phyloP scores from a whole-genome alignment of 2,888 invertebrate genomes.

The Phalera bucephala region DNA sequence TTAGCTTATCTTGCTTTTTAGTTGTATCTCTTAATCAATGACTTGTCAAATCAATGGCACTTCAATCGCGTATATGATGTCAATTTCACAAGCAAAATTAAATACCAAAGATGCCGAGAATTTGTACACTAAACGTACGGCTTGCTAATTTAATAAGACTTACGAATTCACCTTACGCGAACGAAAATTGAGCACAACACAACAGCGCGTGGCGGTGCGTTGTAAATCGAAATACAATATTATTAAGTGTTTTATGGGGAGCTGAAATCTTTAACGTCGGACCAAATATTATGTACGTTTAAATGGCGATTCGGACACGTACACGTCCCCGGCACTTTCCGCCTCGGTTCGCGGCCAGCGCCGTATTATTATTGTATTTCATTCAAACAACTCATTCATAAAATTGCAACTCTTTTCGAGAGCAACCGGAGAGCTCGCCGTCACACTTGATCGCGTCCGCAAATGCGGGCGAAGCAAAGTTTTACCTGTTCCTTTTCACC shows the following conservation, averaged over 20 bases:
- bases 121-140: no score
- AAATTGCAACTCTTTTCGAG: conserved; percentile 70
- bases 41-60: no score
- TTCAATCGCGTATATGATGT: no score
- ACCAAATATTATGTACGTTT: conserved; percentile 48
- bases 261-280: conserved; percentile 52
- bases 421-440: conserved; percentile 61
- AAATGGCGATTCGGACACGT: conserved; percentile 51
- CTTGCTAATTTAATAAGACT: no score
- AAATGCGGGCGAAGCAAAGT: conserved; percentile 47
- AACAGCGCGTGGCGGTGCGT: conserved; percentile 8
- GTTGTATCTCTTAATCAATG: no score
- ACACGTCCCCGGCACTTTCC: conserved; percentile 48
- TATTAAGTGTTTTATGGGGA: conserved; percentile 64
- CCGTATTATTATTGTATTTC: conserved; percentile 71
- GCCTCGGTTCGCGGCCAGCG: conserved; percentile 49
- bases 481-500: conserved; percentile 43
- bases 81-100: no score
- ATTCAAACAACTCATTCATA: conserved; percentile 81
- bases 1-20: no score
- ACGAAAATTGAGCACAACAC: no score
- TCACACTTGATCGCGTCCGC: conserved; percentile 58
- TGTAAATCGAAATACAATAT: conserved; percentile 44
- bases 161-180: no score
- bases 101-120: no score